Conservation (phyloP, 1,140 invertebrate genomes). For the Bicyclus anynana region DNA sequence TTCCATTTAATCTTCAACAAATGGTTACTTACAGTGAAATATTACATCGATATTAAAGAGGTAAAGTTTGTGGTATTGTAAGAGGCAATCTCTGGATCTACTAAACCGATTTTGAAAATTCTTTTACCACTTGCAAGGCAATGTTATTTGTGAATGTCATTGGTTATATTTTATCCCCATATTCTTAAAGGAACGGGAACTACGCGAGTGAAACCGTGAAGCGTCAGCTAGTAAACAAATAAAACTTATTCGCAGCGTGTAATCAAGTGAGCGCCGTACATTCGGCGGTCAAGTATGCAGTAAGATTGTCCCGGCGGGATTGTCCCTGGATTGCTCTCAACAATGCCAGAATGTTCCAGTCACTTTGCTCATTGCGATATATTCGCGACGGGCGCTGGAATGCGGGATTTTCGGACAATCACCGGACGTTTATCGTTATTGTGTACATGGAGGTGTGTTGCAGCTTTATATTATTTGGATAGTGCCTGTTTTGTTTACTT, state of each 20-base stretch:
- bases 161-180: no score
- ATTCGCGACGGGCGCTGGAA: conserved; percentile 53
- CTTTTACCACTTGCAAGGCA: no score
- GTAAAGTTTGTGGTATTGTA: no score
- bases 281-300: conserved; percentile 49
- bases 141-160: no score
- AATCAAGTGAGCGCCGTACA: conserved; percentile 34
- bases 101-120: no score
- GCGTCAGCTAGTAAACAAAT: no score
- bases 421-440: conserved; percentile 9
- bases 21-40: no score
- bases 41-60: no score
- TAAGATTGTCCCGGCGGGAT: conserved; percentile 58
- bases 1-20: no score
- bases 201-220: background rate
- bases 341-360: conserved; percentile 56
- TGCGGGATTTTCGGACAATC: conserved; percentile 47
- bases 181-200: no score
- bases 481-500: background rate
- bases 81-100: no score
- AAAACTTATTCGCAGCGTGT: conserved; percentile 25
- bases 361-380: conserved; percentile 68
- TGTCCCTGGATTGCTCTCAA: conserved; percentile 49
- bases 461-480: background rate
- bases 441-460: background rate